Base-by-base conservation (phyloP, 2,113 vertebrate species). In the Xenotilapia longispinis region DNA sequence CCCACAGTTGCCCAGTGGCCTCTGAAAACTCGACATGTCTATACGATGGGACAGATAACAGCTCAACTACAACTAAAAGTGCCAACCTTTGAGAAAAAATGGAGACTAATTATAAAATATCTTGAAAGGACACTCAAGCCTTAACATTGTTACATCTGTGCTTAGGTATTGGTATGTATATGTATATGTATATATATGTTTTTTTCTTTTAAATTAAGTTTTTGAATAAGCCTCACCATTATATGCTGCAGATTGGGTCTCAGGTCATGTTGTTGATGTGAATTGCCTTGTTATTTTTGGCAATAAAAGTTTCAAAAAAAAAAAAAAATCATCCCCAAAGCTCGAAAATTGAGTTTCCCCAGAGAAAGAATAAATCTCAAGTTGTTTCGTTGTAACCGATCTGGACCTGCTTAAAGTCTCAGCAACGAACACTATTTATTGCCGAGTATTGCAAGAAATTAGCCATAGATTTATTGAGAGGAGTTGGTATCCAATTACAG, bases 401-500 rank as follows among this genome's bases (percentile, higher is more conserved):
- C 57, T 79, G 58, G 36, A 23, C 36, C 65, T 70, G 6, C 79
- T 86, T 47, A 57, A 85, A 68, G 36, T 89, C 83, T 84, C 49
- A 81, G 42, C 55, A 84, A 85, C 10, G 81, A 65, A 83, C 86
- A 31, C 51, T 14, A 75, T 92, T 65, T 85, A 88, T 82, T 88
- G 36, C 83, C 58, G 80, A 28, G 40, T 63, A 84, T 60, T 65
- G 57, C 75, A 3, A 33, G 42, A 82, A 84, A 85, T 90, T 86
- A 86, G 51, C 38, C 55, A 54, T 2, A 81, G 86, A 93, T 93
- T 93, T 91, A 94, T 81, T 53, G 78, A 84, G 57, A 82, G 54
- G 33, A 84, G 51, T 82, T 63, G 80, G 40, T 80, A 53, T 88
- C 81, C 89, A 90, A 90, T 92, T 92, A 92, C 81, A 73, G 82